Evolutionary conservation across 1,140 invertebrate genomes (phyloP).

Genomic region (Drosophila lini): DNA sequence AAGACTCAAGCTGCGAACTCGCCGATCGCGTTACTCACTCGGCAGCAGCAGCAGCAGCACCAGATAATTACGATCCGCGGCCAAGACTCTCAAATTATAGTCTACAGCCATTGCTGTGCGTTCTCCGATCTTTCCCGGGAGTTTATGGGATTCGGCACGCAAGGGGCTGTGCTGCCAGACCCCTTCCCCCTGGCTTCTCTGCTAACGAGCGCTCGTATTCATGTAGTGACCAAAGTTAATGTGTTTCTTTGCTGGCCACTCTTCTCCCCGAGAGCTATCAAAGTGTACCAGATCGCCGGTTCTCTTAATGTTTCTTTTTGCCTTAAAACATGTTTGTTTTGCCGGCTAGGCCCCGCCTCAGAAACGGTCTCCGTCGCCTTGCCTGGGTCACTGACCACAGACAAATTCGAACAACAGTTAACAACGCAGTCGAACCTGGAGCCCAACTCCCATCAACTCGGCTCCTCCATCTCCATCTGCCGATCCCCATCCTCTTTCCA

Average conservation of each 20-base stretch:
- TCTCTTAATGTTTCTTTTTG: slow-evolving; percentile 47
- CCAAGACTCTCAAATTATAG: slow-evolving; percentile 63
- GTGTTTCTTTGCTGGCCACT: slow-evolving; percentile 48
- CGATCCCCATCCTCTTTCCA: slow-evolving; percentile 7
- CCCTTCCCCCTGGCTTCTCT: slow-evolving; percentile 4
- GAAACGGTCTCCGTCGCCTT: slow-evolving; percentile 8
- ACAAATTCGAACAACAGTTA: slow-evolving; percentile 77
- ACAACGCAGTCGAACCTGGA: slow-evolving; percentile 20
- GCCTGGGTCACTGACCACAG: slow-evolving; percentile 75
- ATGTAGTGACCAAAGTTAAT: slow-evolving; percentile 67
- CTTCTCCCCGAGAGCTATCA: slow-evolving; percentile 22
- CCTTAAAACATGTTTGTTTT: slow-evolving; percentile 72
- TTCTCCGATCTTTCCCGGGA: slow-evolving; percentile 27
- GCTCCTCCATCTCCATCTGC: background rate
- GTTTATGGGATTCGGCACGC: slow-evolving; percentile 65
- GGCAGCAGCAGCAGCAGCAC: background rate
- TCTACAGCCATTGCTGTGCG: slow-evolving; percentile 41
- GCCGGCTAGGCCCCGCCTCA: slow-evolving; percentile 23
- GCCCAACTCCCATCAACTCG: slow-evolving; percentile 32
- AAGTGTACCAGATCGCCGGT: slow-evolving; percentile 62
- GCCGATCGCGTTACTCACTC: slow-evolving; percentile 36
- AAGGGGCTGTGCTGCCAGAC: slow-evolving; percentile 26
- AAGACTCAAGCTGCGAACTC: slow-evolving; percentile 65
- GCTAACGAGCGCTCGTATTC: slow-evolving; percentile 71
- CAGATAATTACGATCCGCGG: slow-evolving; percentile 58